Evolutionary conservation across 2,797 vertebrate species (phyloP), one percentile per base, ranked within the genome.

Genomic region (Cossypha niveicapilla): DNA sequence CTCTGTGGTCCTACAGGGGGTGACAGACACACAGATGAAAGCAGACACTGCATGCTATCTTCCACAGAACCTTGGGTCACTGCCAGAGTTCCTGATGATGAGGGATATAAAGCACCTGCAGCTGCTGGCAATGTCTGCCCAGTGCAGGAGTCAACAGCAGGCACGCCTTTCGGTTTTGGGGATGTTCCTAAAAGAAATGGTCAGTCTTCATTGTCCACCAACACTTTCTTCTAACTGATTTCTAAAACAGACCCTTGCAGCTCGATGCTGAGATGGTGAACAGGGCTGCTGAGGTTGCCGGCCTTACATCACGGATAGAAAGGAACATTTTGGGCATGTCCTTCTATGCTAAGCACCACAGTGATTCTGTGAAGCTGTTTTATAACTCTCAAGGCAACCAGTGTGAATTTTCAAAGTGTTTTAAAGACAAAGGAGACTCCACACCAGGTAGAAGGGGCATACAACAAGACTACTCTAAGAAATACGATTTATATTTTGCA

Each of bases 81-180:
- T 88, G 54, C 45, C 25, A 27, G 66, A 54, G 35, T 2, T 65
- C 35, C 39, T 68, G 5, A 9, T 10, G 9, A 18, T 39, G 65
- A 75, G 25, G 16, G 28, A 61, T 37, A 54, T 14, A n/a, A 83
- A 78, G 54, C 5, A 68, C 41, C 35, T 56, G 57, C 56, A 80
- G 48, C 18, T 32, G 11, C 25, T 2, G 2, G 57, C 9, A 63
- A 19, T 2, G 13, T 17, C 44, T 58, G 34, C 37, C 41, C 50
- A 28, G 7, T 0, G 0, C 1, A 54, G 54, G 53, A 42, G 9
- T 4, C 3, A 8, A 65, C 32, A 30, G 47, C n/a, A 62, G 47
- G 30, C 37, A 28, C 0, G 4, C 2, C 14, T 23, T 62, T 35
- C 44, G 30, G 25, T 47, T 61, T 44, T 4, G 5, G 41, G 12